Base-by-base conservation (phyloP, 2,797 vertebrate genomes). In the Argya squamiceps region DNA sequence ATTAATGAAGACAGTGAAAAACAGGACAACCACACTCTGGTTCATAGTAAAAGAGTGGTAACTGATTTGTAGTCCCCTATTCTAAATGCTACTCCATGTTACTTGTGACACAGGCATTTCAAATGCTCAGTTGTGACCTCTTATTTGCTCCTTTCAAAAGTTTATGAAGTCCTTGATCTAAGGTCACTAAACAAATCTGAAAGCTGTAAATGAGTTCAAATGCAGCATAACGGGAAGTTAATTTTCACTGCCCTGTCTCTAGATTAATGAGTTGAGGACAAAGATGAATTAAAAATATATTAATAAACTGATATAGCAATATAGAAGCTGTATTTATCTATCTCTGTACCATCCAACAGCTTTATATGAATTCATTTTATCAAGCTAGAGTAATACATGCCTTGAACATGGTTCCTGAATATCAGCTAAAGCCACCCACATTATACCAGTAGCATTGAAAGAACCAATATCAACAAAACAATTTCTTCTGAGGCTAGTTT, bases 281-380 rank as follows among this genome's bases (percentile, higher is more conserved):
- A 96, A 97, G 92, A 96, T 95, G 90, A 97, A 97, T 96, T 93
- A 93, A 97, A 95, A 95, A 87, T 77, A 77, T 56, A 96, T 97
- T 96, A 97, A 87, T 16, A 32, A 46, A 96, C 83, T 93, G 84
- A 96, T 78, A 91, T 73, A 97, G 91, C 94, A 95, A 94, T 90
- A 90, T 55, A 92, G 69, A 88, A 79, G 84, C 80, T 95, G 30
- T 91, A 91, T 95, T 58, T 92, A 47, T 96, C 86, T 95, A 27
- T 93, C 84, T 93, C 91, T 80, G 69, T 96, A 91, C 27, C 67
- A 88, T 92, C 82, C 89, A 88, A 80, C 50, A 91, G 68, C 34
- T 95, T 91, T 89, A 77, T 65, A 65, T 19, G 11, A 93, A 79
- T 83, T 89, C 9, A 92, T 86, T 91, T 96, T 93, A 92, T 86